Conservation (phyloP, 2,888 invertebrate genomes). For the Napeogenes sylphis region DNA sequence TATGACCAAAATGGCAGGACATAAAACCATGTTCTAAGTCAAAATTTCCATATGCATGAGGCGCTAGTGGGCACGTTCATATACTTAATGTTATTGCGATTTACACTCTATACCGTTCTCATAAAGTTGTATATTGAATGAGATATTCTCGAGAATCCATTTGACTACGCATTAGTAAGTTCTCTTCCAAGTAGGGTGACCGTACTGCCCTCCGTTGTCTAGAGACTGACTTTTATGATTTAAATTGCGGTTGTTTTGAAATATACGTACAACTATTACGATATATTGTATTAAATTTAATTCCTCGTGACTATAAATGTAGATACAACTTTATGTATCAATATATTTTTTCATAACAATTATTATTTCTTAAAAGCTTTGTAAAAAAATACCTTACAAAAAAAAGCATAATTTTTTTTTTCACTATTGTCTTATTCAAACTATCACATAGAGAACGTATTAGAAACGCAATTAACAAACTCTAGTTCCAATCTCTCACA, state of each 20-base stretch:
- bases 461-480: no score
- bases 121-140: conserved; percentile 56
- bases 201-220: conserved; percentile 27
- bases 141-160: conserved; percentile 66
- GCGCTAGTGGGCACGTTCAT: conserved; percentile 53
- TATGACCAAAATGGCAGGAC: conserved; percentile 5
- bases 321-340: not conserved
- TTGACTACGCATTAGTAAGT: conserved; percentile 77
- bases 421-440: no score
- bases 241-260: conserved; percentile 1
- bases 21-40: conserved; percentile 45
- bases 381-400: no score
- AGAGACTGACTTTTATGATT: no score
- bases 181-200: conserved; percentile 56
- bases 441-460: no score
- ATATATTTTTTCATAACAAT: not conserved
- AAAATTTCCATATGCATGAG: conserved; percentile 72
- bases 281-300: not conserved
- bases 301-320: no score
- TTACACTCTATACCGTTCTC: conserved; percentile 45
- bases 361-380: not conserved
- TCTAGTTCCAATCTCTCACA: no score
- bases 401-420: no score
- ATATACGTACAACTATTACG: not conserved
- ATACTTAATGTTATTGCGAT: conserved; percentile 45